A percentile compares a stretch with the other conserved stretches of the same genome.
Evolutionary conservation across 2,113 vertebrate genomes (phyloP).

Genomic region (Salvelinus namaycush): DNA sequence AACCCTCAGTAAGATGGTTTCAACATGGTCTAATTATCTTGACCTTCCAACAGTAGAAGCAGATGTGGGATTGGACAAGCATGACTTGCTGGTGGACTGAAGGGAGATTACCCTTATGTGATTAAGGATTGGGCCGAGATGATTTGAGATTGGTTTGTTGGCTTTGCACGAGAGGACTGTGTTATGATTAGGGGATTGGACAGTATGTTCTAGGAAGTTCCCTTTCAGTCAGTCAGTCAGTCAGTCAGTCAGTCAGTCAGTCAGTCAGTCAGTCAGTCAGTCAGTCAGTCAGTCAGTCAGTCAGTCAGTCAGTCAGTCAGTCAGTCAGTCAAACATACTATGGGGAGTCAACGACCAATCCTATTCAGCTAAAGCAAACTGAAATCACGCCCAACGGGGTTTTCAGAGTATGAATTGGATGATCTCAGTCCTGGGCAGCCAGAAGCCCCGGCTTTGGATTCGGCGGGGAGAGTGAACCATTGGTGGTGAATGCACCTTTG

Average conservation of each 20-base stretch:
- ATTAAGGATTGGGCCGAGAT: conserved; percentile 3
- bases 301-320: neutral
- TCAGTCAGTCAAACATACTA: neutral
- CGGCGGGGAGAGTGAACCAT: no score
- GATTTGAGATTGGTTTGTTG: conserved; percentile 10
- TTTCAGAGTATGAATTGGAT: no score
- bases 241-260: neutral
- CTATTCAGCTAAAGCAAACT: no score
- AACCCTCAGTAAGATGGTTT: no score
- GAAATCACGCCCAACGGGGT: no score
- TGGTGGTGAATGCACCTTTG: no score
- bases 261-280: neutral
- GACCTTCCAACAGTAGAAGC: no score
- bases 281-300: neutral
- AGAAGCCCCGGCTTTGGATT: no score
- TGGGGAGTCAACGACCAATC: no score
- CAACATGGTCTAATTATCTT: no score
- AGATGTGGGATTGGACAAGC: conserved; percentile 36
- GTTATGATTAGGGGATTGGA: neutral
- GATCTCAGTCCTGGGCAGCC: no score
- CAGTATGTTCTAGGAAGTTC: conserved; percentile 16
- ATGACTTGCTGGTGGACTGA: conserved; percentile 50
- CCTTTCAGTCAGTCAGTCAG: conserved; percentile 7
- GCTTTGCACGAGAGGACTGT: conserved; percentile 1
- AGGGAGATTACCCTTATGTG: conserved; percentile 23